phyloP scores from a whole-genome alignment of 2,888 invertebrate genomes.

The Sarcophaga variegata region DNA sequence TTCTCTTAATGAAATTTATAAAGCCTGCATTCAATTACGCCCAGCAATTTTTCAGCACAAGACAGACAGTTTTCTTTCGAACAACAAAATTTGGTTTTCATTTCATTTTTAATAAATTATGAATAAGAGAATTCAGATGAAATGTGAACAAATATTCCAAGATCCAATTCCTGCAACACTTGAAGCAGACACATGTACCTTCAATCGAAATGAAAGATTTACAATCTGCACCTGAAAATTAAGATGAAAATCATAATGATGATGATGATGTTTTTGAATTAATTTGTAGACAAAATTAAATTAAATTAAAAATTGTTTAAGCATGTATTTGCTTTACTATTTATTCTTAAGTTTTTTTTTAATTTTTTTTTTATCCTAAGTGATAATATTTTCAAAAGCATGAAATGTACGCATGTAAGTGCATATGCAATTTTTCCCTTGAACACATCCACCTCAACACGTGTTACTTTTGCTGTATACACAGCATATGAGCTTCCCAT shows the following conservation, averaged over 20 bases:
- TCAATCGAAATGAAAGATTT: background rate
- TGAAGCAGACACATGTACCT: background rate
- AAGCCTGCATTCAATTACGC: background rate
- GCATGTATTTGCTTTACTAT: slow-evolving; percentile 1
- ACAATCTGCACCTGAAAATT: background rate
- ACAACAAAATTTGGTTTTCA: background rate
- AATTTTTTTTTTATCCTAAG: too few species aligned
- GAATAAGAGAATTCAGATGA: too few species aligned
- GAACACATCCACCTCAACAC: background rate
- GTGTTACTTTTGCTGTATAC: slow-evolving; percentile 1
- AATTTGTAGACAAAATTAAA: slow-evolving; percentile 7
- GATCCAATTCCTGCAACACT: background rate
- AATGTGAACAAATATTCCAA: too few species aligned
- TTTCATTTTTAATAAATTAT: too few species aligned
- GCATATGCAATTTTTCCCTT: background rate
- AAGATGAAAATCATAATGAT: background rate
- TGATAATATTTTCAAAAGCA: background rate
- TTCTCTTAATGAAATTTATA: background rate
- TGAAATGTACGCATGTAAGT: background rate
- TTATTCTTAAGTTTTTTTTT: background rate
- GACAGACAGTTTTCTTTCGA: background rate
- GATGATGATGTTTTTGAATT: background rate
- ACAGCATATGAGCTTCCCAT: too few species aligned
- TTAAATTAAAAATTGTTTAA: slow-evolving; percentile 32
- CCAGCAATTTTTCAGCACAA: background rate